These are phyloP conservation scores for Empidonax traillii DNA, from an alignment of 2,113 vertebrate species.

Conservation along the genomic window DNA sequence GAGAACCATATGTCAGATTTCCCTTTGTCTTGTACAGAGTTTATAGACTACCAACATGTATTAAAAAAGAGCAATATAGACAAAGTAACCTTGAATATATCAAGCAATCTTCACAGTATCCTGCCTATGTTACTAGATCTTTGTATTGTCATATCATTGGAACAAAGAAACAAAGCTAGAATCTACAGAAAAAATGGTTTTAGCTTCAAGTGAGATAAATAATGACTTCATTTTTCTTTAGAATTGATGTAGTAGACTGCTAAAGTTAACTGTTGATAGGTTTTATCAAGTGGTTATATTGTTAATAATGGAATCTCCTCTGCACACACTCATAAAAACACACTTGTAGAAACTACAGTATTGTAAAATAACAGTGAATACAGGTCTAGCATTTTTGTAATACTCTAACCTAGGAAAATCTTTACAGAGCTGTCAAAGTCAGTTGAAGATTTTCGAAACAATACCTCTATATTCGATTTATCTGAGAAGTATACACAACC, in stretches of 20 bases:
- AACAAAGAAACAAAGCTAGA: neutral
- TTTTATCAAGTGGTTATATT: neutral
- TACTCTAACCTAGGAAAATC: neutral
- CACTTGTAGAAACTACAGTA: neutral
- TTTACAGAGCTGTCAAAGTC: neutral
- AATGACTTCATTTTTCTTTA: neutral
- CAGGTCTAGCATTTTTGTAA: neutral
- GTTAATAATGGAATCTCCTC: neutral
- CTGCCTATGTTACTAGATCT: neutral
- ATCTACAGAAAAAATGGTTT: neutral
- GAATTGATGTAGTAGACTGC: neutral
- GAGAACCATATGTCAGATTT: neutral
- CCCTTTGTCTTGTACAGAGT: neutral
- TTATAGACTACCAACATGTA: neutral
- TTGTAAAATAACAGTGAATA: neutral
- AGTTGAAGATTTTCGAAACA: neutral
- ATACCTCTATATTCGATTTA: neutral
- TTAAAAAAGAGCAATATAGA: neutral
- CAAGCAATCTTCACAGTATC: neutral
- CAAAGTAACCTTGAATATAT: neutral
- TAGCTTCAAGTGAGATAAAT: neutral
- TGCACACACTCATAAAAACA: neutral
- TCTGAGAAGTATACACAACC: neutral
- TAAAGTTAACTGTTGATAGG: neutral
- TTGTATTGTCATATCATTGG: neutral